These are phyloP conservation scores for Cynocephalus volans DNA, from an alignment of 2,113 vertebrate species.

Conservation along the genomic window DNA sequence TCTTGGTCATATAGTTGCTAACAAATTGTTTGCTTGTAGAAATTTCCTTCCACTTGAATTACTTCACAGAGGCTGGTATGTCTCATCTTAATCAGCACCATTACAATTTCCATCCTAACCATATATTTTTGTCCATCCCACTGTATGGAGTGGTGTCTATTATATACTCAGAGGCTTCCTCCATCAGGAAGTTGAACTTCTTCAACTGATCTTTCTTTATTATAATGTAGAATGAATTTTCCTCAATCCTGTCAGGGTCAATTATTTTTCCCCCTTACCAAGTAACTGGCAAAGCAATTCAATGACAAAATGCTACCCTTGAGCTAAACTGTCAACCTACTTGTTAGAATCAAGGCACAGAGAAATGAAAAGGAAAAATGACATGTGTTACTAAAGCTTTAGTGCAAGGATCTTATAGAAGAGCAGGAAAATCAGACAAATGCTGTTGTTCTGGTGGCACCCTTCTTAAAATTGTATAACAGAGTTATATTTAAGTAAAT, in stretches of 20 bases:
- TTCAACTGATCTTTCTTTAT: neutral
- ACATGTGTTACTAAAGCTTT: neutral
- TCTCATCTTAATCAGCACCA: neutral
- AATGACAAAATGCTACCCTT: slow-evolving; percentile 55
- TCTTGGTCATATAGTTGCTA: neutral
- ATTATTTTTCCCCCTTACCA: neutral
- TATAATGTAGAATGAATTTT: neutral
- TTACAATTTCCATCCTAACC: neutral
- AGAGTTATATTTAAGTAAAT: neutral
- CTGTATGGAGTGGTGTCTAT: neutral
- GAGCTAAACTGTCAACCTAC: slow-evolving; percentile 37
- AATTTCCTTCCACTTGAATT: neutral
- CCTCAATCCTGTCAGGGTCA: neutral
- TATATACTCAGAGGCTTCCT: neutral
- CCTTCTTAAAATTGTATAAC: neutral
- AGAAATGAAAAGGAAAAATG: slow-evolving; percentile 53
- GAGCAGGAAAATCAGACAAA: slow-evolving; percentile 28
- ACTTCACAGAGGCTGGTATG: neutral
- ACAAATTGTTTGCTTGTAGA: neutral
- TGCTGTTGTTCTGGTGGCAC: neutral
- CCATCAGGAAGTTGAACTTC: neutral
- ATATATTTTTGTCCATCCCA: neutral
- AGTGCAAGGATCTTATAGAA: neutral
- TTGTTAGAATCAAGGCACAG: slow-evolving; percentile 20
- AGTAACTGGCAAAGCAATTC: slow-evolving; percentile 60